Evolutionary conservation across 2,113 vertebrate species (phyloP).

Genomic region (Oxyura jamaicensis): DNA sequence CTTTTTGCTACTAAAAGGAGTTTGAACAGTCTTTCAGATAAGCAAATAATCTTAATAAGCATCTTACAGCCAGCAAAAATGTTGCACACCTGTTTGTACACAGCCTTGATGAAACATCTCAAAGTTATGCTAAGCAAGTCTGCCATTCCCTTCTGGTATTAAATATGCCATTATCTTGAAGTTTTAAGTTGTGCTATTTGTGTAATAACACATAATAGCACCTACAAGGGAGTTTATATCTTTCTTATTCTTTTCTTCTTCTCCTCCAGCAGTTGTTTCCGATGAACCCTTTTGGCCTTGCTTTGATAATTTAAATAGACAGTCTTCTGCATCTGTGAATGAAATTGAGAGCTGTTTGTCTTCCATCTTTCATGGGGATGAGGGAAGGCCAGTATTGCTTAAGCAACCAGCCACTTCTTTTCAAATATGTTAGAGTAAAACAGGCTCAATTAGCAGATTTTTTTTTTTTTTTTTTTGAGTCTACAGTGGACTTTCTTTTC

Average conservation of each 20-base stretch:
- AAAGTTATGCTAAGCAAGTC: slow-evolving; percentile 4
- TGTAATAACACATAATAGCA: not conserved
- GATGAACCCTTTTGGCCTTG: slow-evolving; percentile 3
- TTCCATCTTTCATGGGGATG: not conserved
- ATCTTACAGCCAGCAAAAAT: not conserved
- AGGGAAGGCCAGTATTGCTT: not conserved
- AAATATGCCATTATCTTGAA: slow-evolving; percentile 9
- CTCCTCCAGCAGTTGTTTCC: not conserved
- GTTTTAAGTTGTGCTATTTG: slow-evolving; percentile 25
- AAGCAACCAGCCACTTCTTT: not conserved
- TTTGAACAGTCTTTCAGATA: not conserved
- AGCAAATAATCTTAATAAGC: not conserved
- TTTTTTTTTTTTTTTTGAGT: not conserved
- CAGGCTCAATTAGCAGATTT: not conserved
- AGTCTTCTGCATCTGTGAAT: not conserved
- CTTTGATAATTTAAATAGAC: slow-evolving; percentile 1
- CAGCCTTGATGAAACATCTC: slow-evolving; percentile 19
- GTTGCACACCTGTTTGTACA: not conserved
- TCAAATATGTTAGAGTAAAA: not conserved
- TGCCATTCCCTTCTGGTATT: slow-evolving; percentile 27
- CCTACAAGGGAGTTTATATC: not conserved
- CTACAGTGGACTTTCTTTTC: not conserved
- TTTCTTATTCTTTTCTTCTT: slow-evolving; percentile 4
- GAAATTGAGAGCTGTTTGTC: not conserved
- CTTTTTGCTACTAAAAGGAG: not conserved